These are phyloP conservation scores for Oscheius sp. DNA, from an alignment of 2,888 invertebrate species.

Conservation along the genomic window DNA sequence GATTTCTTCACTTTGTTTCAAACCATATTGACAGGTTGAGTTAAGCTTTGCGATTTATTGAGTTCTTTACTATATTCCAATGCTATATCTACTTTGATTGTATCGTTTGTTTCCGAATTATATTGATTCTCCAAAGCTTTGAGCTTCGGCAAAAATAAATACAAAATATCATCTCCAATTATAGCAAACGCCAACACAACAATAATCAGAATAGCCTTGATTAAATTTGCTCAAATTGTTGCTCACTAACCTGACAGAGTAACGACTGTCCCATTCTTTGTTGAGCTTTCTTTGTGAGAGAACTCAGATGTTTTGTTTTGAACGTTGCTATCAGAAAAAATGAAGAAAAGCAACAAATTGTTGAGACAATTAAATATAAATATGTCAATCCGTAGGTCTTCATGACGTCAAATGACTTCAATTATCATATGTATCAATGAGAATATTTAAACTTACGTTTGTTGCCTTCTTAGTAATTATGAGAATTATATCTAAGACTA, in stretches of 20 bases:
- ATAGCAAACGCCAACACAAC: not conserved
- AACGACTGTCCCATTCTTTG: not conserved
- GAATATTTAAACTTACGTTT: too few relatives aligned
- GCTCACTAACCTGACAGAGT: not conserved
- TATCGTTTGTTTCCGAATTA: not conserved
- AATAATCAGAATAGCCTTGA: not conserved
- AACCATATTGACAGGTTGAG: not conserved
- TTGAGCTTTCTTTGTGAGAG: not conserved
- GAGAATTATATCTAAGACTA: not conserved
- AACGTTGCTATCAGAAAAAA: not conserved
- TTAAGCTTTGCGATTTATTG: not conserved
- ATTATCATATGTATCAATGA: too few relatives aligned
- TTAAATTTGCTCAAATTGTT: not conserved
- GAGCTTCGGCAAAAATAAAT: not conserved
- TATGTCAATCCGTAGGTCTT: not conserved
- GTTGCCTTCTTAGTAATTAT: not conserved
- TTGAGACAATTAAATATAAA: not conserved
- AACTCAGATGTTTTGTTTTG: not conserved
- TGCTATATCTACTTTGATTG: not conserved
- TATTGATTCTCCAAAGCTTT: not conserved
- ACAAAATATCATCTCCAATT: not conserved
- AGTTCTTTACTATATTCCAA: not conserved
- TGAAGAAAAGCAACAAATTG: not conserved
- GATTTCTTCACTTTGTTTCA: not conserved
- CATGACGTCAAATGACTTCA: too few relatives aligned